Evolutionary conservation across 2,888 invertebrate species (phyloP), one percentile per base, ranked within the genome.

Genomic region (Coelinius sp.): DNA sequence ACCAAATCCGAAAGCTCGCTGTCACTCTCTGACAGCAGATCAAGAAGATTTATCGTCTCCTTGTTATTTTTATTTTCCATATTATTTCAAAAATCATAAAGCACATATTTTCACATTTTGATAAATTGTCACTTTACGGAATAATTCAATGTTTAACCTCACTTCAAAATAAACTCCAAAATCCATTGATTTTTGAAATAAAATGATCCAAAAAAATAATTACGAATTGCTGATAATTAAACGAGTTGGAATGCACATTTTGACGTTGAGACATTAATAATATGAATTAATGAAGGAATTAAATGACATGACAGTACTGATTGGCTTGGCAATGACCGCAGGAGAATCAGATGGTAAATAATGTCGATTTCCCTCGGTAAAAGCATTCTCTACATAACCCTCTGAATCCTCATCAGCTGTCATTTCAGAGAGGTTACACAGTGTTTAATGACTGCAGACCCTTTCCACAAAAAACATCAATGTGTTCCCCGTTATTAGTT

Each of bases 1-100:
- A 91, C 90, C 84, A 91, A 83, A 81, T 91, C 91, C 52, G 92
- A 88, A 73, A 91, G 89, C 75, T 91, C 91, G 0, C 92, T 91
- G 53, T 91, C 91, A 76, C 90, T 91, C 75, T 91, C 91, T 72
- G 91, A 91, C 65, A 92, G 90, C 75, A 92, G 84, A 81, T 91
- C 91, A 81, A 92, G 84, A 56, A 92, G 89, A 79, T 92, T 91
- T 83, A 92, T 92, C 77, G 91, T 91, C 88, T 92, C 92, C 82
- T 92, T 92, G 82, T 90, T 90, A 70, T 82, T 86, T n/a, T 77
- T 75, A 73, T 81, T 83, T 72, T 83, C 83, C 86, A 87, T 87
- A 73, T 73, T 81, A 52, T 56, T 52, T 56, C 52, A 73, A 41
- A 6, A 63, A 20, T 38, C 24, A 1, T 41, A n/a, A 31, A 59